Evolutionary conservation across 1,140 invertebrate genomes (phyloP).

Genomic region (Aphelenchoides avenae): DNA sequence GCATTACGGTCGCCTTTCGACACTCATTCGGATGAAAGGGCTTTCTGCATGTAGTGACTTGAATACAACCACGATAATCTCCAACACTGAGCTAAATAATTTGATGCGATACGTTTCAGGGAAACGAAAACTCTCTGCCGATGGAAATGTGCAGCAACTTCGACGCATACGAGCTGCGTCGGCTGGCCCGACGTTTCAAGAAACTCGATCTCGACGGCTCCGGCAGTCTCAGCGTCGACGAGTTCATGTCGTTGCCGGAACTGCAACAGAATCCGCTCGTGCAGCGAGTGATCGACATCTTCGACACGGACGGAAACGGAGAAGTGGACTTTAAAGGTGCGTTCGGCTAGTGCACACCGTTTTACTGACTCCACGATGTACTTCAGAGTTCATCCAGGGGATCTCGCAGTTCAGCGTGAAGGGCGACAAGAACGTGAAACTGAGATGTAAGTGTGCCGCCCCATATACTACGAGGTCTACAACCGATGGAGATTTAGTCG

Average conservation of each 20-base stretch:
- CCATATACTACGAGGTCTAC: neutral
- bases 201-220: constrained; percentile 60
- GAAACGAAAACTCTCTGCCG: constrained; percentile 92
- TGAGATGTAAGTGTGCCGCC: constrained; percentile 49
- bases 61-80: neutral
- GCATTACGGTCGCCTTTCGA: no score
- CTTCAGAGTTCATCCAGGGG: constrained; percentile 61
- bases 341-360: no score
- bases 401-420: constrained; percentile 62
- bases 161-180: constrained; percentile 60
- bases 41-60: constrained; percentile 4
- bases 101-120: constrained; percentile 65
- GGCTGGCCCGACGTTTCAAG: constrained; percentile 60
- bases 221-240: constrained; percentile 59
- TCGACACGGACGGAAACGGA: constrained; percentile 60
- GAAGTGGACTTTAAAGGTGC: constrained; percentile 61
- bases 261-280: constrained; percentile 60
- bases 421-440: constrained; percentile 60
- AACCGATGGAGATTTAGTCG: constrained; percentile 49
- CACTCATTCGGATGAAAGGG: no score
- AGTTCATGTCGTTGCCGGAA: constrained; percentile 59
- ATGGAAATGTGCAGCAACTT: constrained; percentile 97
- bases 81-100: no score
- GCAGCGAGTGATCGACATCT: constrained; percentile 60
- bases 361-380: no score